phyloP scores from a whole-genome alignment of 2,113 vertebrate species.

The Galeopterus variegatus region DNA sequence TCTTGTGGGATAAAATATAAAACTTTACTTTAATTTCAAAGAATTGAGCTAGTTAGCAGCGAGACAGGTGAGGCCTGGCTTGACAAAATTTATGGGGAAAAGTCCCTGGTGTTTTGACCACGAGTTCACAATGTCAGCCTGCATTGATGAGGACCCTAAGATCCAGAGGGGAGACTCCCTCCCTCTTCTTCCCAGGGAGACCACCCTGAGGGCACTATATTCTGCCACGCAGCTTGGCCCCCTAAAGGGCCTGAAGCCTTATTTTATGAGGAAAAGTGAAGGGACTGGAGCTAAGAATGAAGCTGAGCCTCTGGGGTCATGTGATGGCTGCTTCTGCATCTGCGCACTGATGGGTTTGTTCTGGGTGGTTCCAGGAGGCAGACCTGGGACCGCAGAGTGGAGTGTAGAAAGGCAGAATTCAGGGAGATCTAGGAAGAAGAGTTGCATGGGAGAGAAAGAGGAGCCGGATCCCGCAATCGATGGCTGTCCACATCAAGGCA shows the following conservation, averaged over 20 bases:
- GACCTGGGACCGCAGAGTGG: neutral
- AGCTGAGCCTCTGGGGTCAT: too few species aligned
- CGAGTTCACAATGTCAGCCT: neutral
- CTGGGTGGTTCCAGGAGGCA: neutral
- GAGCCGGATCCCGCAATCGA: accelerated
- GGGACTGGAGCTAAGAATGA: too few species aligned
- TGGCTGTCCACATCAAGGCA: neutral
- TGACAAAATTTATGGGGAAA: neutral
- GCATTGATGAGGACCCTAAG: neutral
- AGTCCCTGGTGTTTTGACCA: neutral
- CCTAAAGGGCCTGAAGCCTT: neutral
- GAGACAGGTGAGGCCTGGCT: neutral
- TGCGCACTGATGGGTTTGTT: neutral
- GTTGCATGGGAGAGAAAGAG: neutral
- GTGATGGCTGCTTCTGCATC: too few species aligned
- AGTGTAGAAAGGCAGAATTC: neutral
- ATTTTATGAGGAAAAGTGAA: neutral
- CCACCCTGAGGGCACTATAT: neutral
- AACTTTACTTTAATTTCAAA: neutral
- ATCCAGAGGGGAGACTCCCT: neutral
- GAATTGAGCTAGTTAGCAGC: neutral
- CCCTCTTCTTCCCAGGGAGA: neutral
- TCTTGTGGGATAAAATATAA: neutral
- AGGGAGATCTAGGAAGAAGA: neutral
- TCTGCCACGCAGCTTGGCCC: too few species aligned